phyloP scores from a whole-genome alignment of 1,140 invertebrate genomes.

The Micrasema longulum region DNA sequence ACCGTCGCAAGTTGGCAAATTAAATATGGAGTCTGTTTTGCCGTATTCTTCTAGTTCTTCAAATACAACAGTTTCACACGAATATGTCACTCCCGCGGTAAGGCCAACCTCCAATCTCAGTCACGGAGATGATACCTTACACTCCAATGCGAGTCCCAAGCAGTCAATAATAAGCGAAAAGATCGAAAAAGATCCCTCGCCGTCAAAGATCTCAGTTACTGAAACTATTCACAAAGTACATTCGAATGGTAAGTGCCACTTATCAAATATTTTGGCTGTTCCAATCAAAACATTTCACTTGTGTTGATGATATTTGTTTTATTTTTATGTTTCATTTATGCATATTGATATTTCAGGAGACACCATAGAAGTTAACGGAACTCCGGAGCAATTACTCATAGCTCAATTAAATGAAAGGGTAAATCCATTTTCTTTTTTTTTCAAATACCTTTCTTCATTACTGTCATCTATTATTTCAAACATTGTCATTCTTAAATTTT shows the following conservation, averaged over 20 bases:
- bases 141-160: constrained; percentile 7
- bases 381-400: constrained; percentile 51
- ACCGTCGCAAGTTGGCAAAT: constrained; percentile 23
- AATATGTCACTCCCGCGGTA: neutral
- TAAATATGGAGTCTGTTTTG: neutral
- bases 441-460: too few species aligned
- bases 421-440: neutral
- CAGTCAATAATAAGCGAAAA: neutral
- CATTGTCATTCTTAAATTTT: too few species aligned
- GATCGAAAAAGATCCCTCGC: constrained; percentile 2
- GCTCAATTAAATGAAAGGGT: constrained; percentile 54
- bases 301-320: too few species aligned
- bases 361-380: constrained; percentile 33
- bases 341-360: constrained; percentile 49
- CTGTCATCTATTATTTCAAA: too few species aligned
- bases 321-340: too few species aligned
- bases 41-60: neutral
- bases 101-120: constrained; percentile 20
- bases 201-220: neutral
- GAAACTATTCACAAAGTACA: constrained; percentile 5
- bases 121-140: constrained; percentile 9
- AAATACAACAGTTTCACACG: constrained; percentile 47
- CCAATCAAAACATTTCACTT: too few species aligned
- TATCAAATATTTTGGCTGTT: too few species aligned
- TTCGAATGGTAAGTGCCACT: constrained; percentile 14